Evolutionary conservation across 2,888 invertebrate species (phyloP).

Genomic region (Papilio gigon): DNA sequence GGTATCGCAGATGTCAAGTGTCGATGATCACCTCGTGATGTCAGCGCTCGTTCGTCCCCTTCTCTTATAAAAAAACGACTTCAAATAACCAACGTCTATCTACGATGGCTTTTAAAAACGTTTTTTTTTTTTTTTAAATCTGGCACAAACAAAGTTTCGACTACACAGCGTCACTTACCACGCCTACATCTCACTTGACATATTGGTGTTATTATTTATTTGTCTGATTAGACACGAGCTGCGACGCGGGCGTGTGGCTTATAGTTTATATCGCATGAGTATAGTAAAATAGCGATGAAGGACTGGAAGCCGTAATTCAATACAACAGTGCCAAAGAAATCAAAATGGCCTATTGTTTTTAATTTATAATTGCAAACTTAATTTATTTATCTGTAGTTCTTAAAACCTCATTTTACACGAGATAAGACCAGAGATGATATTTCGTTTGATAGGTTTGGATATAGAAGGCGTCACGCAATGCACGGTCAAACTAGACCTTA

Average conservation of each 20-base stretch:
- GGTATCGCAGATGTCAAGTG: too few relatives aligned
- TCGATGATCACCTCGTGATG: too few relatives aligned
- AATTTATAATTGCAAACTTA: too few relatives aligned
- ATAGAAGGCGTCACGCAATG: not conserved
- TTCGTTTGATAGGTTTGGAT: not conserved
- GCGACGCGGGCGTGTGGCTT: not conserved
- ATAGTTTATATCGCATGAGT: not conserved
- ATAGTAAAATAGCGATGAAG: not conserved
- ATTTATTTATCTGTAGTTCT: too few relatives aligned
- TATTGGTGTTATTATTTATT: not conserved
- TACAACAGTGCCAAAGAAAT: not conserved
- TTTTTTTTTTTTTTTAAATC: not conserved
- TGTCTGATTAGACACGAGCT: not conserved
- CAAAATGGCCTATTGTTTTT: too few relatives aligned
- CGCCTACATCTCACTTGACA: not conserved
- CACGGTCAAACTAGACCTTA: not conserved
- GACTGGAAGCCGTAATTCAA: not conserved
- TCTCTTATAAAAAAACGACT: too few relatives aligned
- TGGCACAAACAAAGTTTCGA: slow-evolving; percentile 4
- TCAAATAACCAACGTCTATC: too few relatives aligned
- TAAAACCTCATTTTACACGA: too few relatives aligned
- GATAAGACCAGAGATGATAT: not conserved
- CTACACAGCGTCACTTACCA: slow-evolving; percentile 1
- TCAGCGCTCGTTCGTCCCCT: too few relatives aligned
- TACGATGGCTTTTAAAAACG: not conserved